These are phyloP conservation scores for Syrista parreyssii DNA, from an alignment of 2,888 invertebrate genomes.

Conservation along the genomic window DNA sequence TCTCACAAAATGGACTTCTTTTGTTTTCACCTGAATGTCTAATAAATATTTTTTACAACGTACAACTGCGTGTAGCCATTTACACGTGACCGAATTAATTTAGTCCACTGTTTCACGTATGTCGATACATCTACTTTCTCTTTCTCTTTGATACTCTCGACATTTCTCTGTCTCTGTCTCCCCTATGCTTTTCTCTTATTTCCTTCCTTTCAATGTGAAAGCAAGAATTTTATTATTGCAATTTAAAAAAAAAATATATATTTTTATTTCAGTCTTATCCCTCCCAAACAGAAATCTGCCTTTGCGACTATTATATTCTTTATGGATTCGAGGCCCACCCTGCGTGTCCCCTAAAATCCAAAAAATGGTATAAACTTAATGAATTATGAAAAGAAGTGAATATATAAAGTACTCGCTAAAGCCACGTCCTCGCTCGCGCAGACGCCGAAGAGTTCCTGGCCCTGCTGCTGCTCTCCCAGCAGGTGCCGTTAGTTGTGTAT, in stretches of 20 bases:
- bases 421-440: slow-evolving; percentile 51
- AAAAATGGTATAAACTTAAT: slow-evolving; percentile 2
- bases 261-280: not conserved
- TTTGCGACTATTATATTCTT: slow-evolving; percentile 12
- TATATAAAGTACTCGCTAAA: slow-evolving; percentile 10
- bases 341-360: slow-evolving; percentile 20
- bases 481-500: slow-evolving; percentile 37
- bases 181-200: slow-evolving; percentile 2
- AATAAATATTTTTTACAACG: slow-evolving; percentile 58
- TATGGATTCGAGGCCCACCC: slow-evolving; percentile 6
- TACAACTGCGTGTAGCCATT: slow-evolving; percentile 14
- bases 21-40: slow-evolving; percentile 52
- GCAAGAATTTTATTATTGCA: slow-evolving; percentile 4
- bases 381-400: not conserved
- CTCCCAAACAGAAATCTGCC: not conserved
- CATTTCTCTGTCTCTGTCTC: slow-evolving; percentile 10
- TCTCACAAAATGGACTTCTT: slow-evolving; percentile 38
- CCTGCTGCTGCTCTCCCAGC: slow-evolving; percentile 47
- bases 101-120: not conserved
- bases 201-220: slow-evolving; percentile 3
- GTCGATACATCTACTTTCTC: not conserved
- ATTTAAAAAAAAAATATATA: not conserved
- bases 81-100: not conserved
- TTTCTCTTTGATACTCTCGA: slow-evolving; percentile 9
- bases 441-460: slow-evolving; percentile 55